phyloP scores from a whole-genome alignment of 1,140 invertebrate species.

The Eurytemora carolleeae region DNA sequence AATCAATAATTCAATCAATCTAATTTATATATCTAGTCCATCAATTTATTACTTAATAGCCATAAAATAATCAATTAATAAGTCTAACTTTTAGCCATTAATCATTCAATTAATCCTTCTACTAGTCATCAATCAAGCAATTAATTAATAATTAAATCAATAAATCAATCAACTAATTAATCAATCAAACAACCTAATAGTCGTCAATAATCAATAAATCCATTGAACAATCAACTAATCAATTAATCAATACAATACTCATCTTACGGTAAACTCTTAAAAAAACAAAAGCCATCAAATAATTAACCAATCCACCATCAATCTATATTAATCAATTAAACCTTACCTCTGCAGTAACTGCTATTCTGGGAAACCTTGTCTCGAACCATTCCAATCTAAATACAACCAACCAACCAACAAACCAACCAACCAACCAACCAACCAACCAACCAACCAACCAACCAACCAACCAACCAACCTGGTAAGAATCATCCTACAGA shows the following conservation, averaged over 20 bases:
- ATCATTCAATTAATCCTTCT: too few relatives aligned
- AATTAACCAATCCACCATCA: not conserved
- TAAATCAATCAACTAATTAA: too few relatives aligned
- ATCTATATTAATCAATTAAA: not conserved
- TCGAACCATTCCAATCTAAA: slow-evolving; percentile 78
- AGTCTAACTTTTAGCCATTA: too few relatives aligned
- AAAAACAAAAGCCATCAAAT: not conserved
- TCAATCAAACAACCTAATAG: too few relatives aligned
- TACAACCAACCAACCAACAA: not conserved
- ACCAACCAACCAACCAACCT: slow-evolving; percentile 35
- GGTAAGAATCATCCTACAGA: slow-evolving; percentile 76
- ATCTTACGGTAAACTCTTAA: not conserved
- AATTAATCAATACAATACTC: not conserved
- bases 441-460: not conserved
- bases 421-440: not conserved
- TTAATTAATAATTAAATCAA: too few relatives aligned
- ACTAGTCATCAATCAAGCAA: too few relatives aligned
- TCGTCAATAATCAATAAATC: not conserved
- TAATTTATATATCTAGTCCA: too few relatives aligned
- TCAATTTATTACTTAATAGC: too few relatives aligned
- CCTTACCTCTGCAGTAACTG: slow-evolving; percentile 74
- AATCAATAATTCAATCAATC: too few relatives aligned
- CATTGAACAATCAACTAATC: not conserved
- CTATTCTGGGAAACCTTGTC: slow-evolving; percentile 92
- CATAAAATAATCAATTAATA: too few relatives aligned